Evolutionary conservation across 30 jellyfish, hydroid and myxozoan genomes (phyloP).

Genomic region (Hydractinia symbiolongicarpus): DNA sequence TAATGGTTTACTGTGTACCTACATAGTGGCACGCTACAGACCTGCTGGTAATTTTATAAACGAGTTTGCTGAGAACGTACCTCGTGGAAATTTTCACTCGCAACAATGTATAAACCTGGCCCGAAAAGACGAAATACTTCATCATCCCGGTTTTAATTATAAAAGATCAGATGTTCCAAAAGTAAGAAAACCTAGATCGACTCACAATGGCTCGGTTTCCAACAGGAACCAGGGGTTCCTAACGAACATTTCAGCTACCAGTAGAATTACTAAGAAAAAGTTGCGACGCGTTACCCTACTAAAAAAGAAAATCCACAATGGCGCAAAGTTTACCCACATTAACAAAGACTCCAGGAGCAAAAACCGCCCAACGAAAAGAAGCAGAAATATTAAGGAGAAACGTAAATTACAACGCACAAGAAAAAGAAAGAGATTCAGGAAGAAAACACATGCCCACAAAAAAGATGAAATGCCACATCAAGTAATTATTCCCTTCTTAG

Average conservation of each 20-base stretch:
- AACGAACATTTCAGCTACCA: neutral
- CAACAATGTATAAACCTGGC: constrained; percentile 47
- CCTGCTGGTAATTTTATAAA: constrained; percentile 95
- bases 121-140: constrained; percentile 28
- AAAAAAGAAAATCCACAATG: neutral
- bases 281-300: no score
- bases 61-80: constrained; percentile 68
- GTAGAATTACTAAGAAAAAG: neutral
- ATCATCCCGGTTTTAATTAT: neutral
- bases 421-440: no score
- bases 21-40: constrained; percentile 86
- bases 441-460: neutral
- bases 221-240: no score
- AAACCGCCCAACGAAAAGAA: neutral
- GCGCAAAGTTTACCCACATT: neutral
- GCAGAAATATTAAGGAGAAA: neutral
- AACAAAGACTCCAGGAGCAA: neutral
- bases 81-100: constrained; percentile 63
- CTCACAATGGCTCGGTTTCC: neutral
- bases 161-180: constrained; percentile 48
- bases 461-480: constrained; percentile 5
- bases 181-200: neutral
- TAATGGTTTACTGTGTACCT: constrained; percentile 74
- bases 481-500: neutral
- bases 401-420: neutral